Conservation (phyloP, 2,113 vertebrate species). For the Chauna torquata region DNA sequence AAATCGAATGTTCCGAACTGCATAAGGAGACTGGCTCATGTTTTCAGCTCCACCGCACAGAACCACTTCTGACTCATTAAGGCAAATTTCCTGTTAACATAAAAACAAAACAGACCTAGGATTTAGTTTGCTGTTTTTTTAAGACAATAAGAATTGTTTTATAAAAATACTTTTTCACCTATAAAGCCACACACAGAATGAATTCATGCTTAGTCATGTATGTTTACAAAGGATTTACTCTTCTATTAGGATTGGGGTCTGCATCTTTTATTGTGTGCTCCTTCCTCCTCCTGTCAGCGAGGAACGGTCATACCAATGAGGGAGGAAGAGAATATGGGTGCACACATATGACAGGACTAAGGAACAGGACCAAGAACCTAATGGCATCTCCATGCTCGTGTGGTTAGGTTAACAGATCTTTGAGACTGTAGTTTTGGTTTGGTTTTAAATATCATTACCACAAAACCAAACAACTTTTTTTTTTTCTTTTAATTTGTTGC, state of each 20-base stretch:
- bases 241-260: background rate
- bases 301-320: background rate
- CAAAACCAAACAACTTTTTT: background rate
- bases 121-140: background rate
- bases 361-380: background rate
- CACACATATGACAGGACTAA: background rate
- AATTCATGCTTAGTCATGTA: background rate
- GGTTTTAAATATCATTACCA: background rate
- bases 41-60: slow-evolving; percentile 92
- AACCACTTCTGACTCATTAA: slow-evolving; percentile 90
- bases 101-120: background rate
- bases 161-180: background rate
- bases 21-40: slow-evolving; percentile 93
- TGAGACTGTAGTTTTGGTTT: background rate
- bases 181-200: background rate
- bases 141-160: background rate
- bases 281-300: background rate
- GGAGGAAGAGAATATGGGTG: background rate
- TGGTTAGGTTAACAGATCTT: background rate
- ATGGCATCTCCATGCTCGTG: background rate
- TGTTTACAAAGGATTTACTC: background rate
- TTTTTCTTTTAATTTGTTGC: background rate
- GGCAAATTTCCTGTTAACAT: slow-evolving; percentile 87
- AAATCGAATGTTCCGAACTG: slow-evolving; percentile 89
- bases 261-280: background rate